Conservation (phyloP, 2,113 vertebrate genomes). For the Promerops cafer region DNA sequence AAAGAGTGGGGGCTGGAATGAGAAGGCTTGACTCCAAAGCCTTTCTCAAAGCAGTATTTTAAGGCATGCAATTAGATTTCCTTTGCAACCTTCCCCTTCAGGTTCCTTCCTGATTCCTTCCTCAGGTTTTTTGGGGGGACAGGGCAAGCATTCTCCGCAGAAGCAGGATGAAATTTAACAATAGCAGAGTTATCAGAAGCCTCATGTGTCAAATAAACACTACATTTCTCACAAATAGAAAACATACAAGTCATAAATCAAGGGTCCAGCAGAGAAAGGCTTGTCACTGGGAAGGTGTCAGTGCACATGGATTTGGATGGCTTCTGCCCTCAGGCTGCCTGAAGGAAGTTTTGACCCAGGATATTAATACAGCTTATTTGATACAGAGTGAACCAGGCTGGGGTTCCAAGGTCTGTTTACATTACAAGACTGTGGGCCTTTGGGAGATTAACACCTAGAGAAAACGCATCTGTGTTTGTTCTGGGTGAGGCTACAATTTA, state of each 20-base stretch:
- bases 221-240: conserved; percentile 11
- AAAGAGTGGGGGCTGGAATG: neutral
- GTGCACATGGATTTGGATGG: neutral
- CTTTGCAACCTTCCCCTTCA: neutral
- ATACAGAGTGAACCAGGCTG: conserved; percentile 70
- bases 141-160: neutral
- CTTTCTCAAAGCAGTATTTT: neutral
- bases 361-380: conserved; percentile 77
- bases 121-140: neutral
- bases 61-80: neutral
- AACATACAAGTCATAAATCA: conserved; percentile 11
- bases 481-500: conserved; percentile 62
- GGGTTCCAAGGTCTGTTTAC: conserved; percentile 55
- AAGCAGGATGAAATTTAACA: neutral
- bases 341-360: conserved; percentile 76
- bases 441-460: conserved; percentile 62
- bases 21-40: neutral
- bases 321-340: conserved; percentile 67
- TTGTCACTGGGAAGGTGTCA: conserved; percentile 12
- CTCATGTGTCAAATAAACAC: neutral
- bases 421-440: conserved; percentile 19
- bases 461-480: conserved; percentile 69
- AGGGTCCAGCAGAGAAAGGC: neutral
- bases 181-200: neutral
- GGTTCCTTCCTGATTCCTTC: neutral